phyloP scores from a whole-genome alignment of 2,888 invertebrate species.

The Onthophagus sagittarius region DNA sequence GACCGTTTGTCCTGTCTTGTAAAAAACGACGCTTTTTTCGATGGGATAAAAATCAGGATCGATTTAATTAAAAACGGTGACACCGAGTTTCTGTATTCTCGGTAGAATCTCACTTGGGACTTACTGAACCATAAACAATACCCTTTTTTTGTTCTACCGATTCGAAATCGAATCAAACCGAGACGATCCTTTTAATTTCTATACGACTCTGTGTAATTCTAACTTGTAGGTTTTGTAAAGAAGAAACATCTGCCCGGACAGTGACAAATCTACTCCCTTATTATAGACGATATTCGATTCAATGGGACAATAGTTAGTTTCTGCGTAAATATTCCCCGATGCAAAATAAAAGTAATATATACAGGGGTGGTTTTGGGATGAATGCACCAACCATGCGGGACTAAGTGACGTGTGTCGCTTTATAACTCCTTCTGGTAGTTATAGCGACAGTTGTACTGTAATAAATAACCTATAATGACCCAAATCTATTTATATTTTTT shows the following conservation, averaged over 20 bases:
- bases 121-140: conserved; percentile 9
- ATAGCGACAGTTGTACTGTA: background rate
- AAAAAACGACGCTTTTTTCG: conserved; percentile 27
- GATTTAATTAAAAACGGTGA: conserved; percentile 11
- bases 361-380: background rate
- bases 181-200: background rate
- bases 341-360: background rate
- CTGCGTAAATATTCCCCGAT: background rate
- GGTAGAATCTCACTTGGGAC: conserved; percentile 1
- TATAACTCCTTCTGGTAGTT: background rate
- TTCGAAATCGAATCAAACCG: background rate
- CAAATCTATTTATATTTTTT: too few species aligned
- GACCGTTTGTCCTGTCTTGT: conserved; percentile 26
- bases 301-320: background rate
- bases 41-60: conserved; percentile 8
- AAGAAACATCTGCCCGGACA: background rate
- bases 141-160: background rate
- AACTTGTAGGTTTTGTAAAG: background rate
- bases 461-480: background rate
- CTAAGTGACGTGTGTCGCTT: background rate
- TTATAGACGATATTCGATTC: background rate
- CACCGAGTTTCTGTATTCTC: conserved; percentile 6
- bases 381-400: background rate
- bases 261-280: background rate
- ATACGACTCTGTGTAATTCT: background rate